Conservation (phyloP, 2,888 invertebrate genomes). For the Marronus borbonicus region DNA sequence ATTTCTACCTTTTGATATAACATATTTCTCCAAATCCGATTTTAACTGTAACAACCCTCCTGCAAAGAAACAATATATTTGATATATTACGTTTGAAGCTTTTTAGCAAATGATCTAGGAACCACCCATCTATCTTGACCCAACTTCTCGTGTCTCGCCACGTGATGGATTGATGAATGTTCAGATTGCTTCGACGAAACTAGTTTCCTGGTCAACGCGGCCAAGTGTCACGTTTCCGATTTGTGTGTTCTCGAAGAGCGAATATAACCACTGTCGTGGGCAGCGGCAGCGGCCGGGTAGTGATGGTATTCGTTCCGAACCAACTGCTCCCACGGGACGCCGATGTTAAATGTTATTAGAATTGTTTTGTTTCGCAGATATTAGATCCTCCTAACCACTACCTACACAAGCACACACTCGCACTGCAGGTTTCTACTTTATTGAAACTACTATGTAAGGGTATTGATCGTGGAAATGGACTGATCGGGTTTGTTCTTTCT, state of each 20-base stretch:
- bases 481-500: no score
- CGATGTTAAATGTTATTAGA: conserved; percentile 69
- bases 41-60: no score
- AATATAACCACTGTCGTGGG: conserved; percentile 50
- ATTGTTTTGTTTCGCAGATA: conserved; percentile 68
- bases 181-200: conserved; percentile 63
- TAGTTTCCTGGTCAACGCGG: conserved; percentile 65
- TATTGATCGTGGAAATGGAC: conserved; percentile 23
- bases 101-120: not conserved
- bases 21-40: no score
- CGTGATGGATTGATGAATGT: conserved; percentile 64
- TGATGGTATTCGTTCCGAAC: conserved; percentile 61
- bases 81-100: no score
- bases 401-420: no score
- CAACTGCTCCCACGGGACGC: conserved; percentile 66
- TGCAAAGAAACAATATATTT: no score
- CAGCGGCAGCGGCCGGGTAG: conserved; percentile 47
- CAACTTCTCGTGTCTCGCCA: not conserved
- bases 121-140: conserved; percentile 7
- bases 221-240: conserved; percentile 68
- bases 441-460: conserved; percentile 4
- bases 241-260: conserved; percentile 65
- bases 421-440: not conserved
- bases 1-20: no score
- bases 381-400: conserved; percentile 58